Evolutionary conservation across 1,140 invertebrate species (phyloP).

Genomic region (Calephelis nemesis): DNA sequence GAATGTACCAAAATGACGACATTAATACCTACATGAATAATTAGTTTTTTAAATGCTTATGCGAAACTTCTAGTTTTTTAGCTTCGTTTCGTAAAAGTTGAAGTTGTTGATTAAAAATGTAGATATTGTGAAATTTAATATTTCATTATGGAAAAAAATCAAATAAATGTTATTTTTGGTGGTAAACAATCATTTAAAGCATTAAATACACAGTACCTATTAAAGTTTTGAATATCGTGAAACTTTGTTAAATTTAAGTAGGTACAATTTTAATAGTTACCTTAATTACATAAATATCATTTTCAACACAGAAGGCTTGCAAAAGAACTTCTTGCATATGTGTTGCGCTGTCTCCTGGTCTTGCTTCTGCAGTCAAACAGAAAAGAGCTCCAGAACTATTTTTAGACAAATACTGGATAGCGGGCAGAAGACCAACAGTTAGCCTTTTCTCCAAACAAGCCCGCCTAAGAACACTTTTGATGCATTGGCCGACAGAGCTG

Average conservation of each 20-base stretch:
- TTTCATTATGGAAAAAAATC: too few species aligned
- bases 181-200: too few species aligned
- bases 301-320: slow-evolving; percentile 85
- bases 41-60: too few species aligned
- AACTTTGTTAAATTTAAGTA: background rate
- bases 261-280: slow-evolving; percentile 54
- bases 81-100: too few species aligned
- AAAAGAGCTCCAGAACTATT: slow-evolving; percentile 81
- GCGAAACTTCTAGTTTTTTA: too few species aligned
- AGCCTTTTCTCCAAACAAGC: slow-evolving; percentile 81
- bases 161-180: too few species aligned
- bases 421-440: slow-evolving; percentile 81
- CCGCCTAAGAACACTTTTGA: slow-evolving; percentile 79
- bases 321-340: slow-evolving; percentile 85
- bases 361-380: slow-evolving; percentile 81
- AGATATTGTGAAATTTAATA: too few species aligned
- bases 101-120: too few species aligned
- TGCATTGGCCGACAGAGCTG: slow-evolving; percentile 76
- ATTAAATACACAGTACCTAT: too few species aligned
- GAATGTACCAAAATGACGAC: too few species aligned
- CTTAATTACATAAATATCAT: slow-evolving; percentile 85
- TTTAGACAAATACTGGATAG: slow-evolving; percentile 81
- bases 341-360: slow-evolving; percentile 81
- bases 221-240: too few species aligned
- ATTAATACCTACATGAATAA: too few species aligned